Base-by-base conservation (phyloP, 1,140 invertebrate genomes). In the Melanaphis sacchari region DNA sequence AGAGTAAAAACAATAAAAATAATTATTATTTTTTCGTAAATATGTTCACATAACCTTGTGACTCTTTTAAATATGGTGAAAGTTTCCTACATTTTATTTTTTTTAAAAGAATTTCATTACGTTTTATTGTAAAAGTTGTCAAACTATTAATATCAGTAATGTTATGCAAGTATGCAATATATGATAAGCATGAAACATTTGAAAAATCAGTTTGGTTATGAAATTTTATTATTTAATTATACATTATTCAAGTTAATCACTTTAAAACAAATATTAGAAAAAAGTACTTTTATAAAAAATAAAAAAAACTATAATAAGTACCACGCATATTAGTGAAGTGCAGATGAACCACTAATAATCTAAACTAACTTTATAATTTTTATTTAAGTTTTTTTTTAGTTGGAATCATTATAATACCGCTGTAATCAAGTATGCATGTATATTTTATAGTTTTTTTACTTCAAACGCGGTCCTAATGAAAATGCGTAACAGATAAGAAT, bases 1-100 rank as follows among this genome's bases (percentile, higher is more conserved):
- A 91, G 24, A 43, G 46, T 52, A 89, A 91, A 66, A 91, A 43
- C 90, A 91, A 76, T 46, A 91, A 91, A 91, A 91, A 46, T 6
- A 91, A 22, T 43, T 36, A 91, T 91, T 66, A 40, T 76, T 66
- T 91, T 66, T 91, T 31, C 18, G 5, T 15, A 43, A 76, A 81
- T 91, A 43, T 66, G 40, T 66, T 91, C n/a, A 76, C 59, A 91
- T 24, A 91, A 91, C 41, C 90, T 91, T 43, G 59, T 81, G 43
- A 76, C 40, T 81, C 15, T 66, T 22, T 43, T 24, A 76, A 91
- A 41, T 36, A 76, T 31, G 26, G 59, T 91, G 90, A 91, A 91
- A 91, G 90, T 91, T 66, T 54, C 22, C 18, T n/a, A 41, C 6
- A 52, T 38, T 31, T 52, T 36, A 4, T 52, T 46, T 18, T 87